Conservation (phyloP, 2,113 vertebrate genomes). For the Hydrochoerus hydrochaeris region DNA sequence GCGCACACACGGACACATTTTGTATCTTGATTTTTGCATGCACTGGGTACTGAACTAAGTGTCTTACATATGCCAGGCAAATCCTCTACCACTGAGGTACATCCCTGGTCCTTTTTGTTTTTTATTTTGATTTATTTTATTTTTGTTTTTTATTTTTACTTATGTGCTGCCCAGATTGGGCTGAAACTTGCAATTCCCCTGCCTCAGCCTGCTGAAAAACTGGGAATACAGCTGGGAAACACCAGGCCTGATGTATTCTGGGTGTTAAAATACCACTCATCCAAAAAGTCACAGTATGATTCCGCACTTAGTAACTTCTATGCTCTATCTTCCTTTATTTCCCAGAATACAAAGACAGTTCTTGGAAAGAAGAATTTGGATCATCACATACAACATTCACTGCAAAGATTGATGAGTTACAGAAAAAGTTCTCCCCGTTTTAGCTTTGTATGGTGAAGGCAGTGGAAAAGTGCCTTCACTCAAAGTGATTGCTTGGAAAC, state of each 20-base stretch:
- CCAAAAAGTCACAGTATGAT: background rate
- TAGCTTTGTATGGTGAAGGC: background rate
- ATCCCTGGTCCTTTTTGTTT: background rate
- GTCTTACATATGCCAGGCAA: background rate
- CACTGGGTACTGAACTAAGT: background rate
- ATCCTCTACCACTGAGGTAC: background rate
- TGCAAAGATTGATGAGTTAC: background rate
- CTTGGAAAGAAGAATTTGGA: accelerated
- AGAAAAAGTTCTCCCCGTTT: background rate
- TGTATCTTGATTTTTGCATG: background rate
- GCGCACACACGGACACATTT: background rate
- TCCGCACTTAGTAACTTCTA: background rate
- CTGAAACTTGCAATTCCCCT: background rate
- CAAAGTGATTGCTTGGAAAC: background rate
- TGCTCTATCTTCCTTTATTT: background rate
- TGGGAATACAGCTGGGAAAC: background rate
- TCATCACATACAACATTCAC: accelerated
- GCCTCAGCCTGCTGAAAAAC: background rate
- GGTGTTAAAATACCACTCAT: background rate
- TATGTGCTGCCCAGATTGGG: background rate
- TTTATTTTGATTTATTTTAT: background rate
- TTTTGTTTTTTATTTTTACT: background rate
- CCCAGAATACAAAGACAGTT: accelerated
- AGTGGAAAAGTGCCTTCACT: background rate
- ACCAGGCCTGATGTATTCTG: background rate